Evolutionary conservation across 2,113 vertebrate genomes (phyloP), one percentile per base, ranked within the genome.

Genomic region (Sardina pilchardus): DNA sequence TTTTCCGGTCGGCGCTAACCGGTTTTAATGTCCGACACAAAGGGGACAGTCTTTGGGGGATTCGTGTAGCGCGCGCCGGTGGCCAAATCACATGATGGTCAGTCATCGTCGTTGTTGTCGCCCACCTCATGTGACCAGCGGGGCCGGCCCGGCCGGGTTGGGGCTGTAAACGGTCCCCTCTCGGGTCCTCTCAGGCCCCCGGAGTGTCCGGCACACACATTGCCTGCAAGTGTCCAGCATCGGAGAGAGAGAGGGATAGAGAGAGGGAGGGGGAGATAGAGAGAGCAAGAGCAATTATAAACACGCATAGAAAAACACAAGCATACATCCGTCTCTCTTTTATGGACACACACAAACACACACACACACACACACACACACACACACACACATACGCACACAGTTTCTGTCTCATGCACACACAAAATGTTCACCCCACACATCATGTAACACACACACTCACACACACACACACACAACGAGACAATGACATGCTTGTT

Each of bases 301-400:
- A 71, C 63, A 71, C 63, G 1, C 26, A 71, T 30, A 34, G 26
- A 10, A 8, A 71, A 30, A 71, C 63, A 26, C 4, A n/a, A 6
- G 56, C n/a, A 26, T 1, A 63, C 3, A n/a, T 63, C n/a, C 56
- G 6, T 45, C 44, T 45, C 44, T 45, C 44, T 45, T 9, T 45
- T 78, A 78, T 82, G 83, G 85, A 81, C 81, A 53, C 47, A 85
- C 47, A 48, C 48, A 14, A 47, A 12, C 82, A 86, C 56, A 63
- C 56, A 63, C 56, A 63, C 56, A 63, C 21, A 63, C 56, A 63
- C 2, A 67, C 24, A 67, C 24, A 67, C 16, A 67, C 24, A 67
- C 59, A 67, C 24, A 30, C 59, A 67, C 24, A 59, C 53, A 59
- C 53, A 59, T 17, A 59, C 59, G 4, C 59, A 30, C 63, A 30